Percentiles rank a stretch among this genome's conserved stretches.
These are phyloP conservation scores for Mya arenaria DNA, from an alignment of 1,140 invertebrate genomes.

Conservation along the genomic window DNA sequence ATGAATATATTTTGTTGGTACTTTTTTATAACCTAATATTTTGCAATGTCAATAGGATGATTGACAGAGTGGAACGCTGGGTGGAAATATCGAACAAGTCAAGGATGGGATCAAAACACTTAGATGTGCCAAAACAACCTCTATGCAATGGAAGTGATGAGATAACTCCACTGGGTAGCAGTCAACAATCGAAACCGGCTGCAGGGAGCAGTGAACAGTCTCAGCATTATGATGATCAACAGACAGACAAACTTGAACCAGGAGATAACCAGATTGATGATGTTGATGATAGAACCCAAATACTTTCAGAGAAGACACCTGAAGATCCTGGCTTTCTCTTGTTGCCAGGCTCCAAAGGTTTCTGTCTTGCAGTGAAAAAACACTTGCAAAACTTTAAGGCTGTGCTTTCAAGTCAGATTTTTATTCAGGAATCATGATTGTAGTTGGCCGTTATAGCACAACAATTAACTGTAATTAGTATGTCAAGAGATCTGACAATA, in stretches of 20 bases:
- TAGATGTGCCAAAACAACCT: neutral
- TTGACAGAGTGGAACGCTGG: slow-evolving; percentile 34
- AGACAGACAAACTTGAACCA: no score
- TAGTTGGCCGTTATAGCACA: no score
- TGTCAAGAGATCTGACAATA: no score
- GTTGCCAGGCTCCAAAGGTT: slow-evolving; percentile 48
- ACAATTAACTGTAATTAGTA: no score
- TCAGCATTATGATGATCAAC: no score
- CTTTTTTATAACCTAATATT: no score
- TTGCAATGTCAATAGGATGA: slow-evolving; percentile 20
- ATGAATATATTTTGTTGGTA: no score
- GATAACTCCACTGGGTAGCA: neutral
- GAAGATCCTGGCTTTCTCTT: slow-evolving; percentile 20
- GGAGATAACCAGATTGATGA: neutral
- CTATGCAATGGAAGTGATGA: neutral
- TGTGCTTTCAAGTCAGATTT: slow-evolving; percentile 13
- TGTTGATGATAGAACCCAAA: neutral
- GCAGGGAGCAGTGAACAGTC: neutral
- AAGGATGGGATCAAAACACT: no score
- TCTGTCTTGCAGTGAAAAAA: slow-evolving; percentile 43
- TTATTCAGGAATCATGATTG: no score
- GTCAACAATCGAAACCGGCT: neutral
- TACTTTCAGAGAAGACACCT: neutral
- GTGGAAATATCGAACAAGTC: neutral
- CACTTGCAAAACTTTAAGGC: slow-evolving; percentile 37